Base-by-base conservation (phyloP, 2,797 vertebrate species). In the Smutsia gigantea region DNA sequence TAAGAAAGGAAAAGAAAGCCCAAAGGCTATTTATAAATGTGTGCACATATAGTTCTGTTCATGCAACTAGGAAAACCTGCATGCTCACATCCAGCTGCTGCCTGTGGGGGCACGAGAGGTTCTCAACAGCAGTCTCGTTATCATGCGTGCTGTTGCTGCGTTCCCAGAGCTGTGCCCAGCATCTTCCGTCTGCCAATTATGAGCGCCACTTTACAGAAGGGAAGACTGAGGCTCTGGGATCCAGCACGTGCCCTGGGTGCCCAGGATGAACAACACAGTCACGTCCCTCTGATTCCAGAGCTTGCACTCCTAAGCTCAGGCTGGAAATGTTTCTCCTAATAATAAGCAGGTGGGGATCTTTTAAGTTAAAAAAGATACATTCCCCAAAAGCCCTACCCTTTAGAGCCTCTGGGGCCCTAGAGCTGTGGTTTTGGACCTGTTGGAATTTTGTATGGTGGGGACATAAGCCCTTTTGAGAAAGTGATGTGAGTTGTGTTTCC, bases 241-340 rank as follows among this genome's bases (percentile, higher is more conserved):
- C 25, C 23, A 4, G 51, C 37, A 59, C 1, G 0, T 39, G 6
- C 34, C n/a, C 64, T 14, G 5, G 61, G 64, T 23, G 2, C 13
- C 37, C 46, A 13, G 1, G 59, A 27, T 18, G 46, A 39, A 49
- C 15, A 19, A 29, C 55, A 31, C 42, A 5, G 61, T 72, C 34
- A 61, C 0, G 42, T n/a, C 63, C 17, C 0, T 5, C 59, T 51
- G 46, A 75, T 46, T 39, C 71, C 85, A 12, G 34, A 92, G 37
- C 71, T 46, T 34, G 51, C 5, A 21, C 37, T 79, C 23, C 81
- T 27, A 13, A 64, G 13, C 14, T 46, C 13, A 29, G 49, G 57
- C 68, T 64, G 37, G 49, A 78, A 69, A 61, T 29, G 66, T 34
- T 93, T 61, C 66, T 89, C 39, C 51, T 72, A 49, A 59, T 72